These are phyloP conservation scores for Metopolophium dirhodum DNA, from an alignment of 1,140 invertebrate species.

Conservation along the genomic window DNA sequence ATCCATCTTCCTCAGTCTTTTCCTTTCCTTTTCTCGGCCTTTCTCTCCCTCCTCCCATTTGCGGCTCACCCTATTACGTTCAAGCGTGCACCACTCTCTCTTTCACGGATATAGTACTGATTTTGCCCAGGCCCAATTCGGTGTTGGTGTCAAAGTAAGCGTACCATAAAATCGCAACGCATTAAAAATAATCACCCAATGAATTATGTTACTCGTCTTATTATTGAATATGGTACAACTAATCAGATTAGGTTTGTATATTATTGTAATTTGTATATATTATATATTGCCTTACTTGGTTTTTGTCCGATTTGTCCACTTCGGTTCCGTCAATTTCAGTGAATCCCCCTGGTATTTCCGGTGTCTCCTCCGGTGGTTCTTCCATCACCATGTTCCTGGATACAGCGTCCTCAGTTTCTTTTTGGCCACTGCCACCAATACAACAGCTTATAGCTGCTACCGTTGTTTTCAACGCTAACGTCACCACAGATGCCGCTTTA, in stretches of 20 bases:
- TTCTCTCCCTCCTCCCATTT: background rate
- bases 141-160: background rate
- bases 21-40: conserved; percentile 2
- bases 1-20: conserved; percentile 35
- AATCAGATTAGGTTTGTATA: background rate
- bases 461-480: background rate
- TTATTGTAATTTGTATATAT: background rate
- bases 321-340: background rate
- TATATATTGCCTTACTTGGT: background rate
- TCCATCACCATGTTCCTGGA: background rate
- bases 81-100: background rate
- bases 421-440: background rate
- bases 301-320: background rate
- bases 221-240: background rate
- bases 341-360: background rate
- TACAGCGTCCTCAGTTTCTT: too few relatives aligned
- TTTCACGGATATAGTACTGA: background rate
- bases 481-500: background rate
- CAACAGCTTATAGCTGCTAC: background rate
- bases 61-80: conserved; percentile 8
- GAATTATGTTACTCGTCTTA: background rate
- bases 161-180: background rate
- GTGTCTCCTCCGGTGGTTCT: too few relatives aligned
- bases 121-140: background rate
- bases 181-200: background rate